Base-by-base conservation (phyloP, 2,113 vertebrate species). In the Psittacula cyanocephala region DNA sequence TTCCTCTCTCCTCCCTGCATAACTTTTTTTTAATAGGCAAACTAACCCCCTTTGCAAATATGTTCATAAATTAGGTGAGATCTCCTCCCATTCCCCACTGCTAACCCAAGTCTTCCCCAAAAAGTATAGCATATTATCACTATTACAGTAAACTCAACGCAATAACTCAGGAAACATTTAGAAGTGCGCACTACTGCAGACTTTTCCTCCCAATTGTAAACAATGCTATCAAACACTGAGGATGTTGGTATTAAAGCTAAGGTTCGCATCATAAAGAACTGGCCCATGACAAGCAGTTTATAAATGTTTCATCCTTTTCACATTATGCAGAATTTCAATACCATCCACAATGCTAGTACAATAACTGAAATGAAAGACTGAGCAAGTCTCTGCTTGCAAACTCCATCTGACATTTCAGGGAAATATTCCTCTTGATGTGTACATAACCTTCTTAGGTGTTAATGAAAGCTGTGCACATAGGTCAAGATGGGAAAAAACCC, bases 251-350 rank as follows among this genome's bases (percentile, higher is more conserved):
- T 98, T 98, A 98, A 98, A 98, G 97, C 98, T 97, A 97, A 98
- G 91, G 94, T 96, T 97, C 95, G 94, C 93, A 90, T 86, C 94
- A 96, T 96, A 94, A 97, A 97, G 96, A 98, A 97, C 97, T 98
- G 97, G 98, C 97, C 97, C 92, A 47, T 97, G 92, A 96, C 96
- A 98, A 98, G 94, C 95, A 97, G 96, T 97, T 98, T 97, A 97
- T 96, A 97, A 97, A 97, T 92, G 93, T 96, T 97, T 97, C 96
- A 92, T 97, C 97, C 91, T 96, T 96, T 97, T 98, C 97, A 98
- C 97, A 98, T 98, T 97, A 96, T 93, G 96, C 95, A 98, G 97
- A 98, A 98, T 97, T 98, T 96, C 97, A 97, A 92, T 95, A 97
- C 94, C 94, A 96, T 97, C 97, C 97, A 97, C 96, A 97, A 97